Conservation (phyloP, 2,113 vertebrate genomes). For the Machaerirhynchus nigripectus region DNA sequence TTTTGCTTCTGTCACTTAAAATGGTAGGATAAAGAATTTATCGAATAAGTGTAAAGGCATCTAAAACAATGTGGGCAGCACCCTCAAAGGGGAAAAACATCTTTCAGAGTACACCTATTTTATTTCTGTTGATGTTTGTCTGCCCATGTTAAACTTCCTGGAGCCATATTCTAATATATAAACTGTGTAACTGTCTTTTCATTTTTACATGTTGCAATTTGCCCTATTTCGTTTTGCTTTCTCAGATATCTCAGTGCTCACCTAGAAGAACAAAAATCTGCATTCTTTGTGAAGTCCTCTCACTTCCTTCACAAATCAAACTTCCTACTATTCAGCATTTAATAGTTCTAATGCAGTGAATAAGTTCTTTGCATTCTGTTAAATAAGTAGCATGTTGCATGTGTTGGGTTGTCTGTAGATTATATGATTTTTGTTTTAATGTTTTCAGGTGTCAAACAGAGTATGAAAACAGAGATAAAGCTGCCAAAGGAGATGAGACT, state of each 20-base stretch:
- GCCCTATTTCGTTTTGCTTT: background rate
- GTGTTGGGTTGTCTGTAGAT: background rate
- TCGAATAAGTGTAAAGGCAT: background rate
- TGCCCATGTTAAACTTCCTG: background rate
- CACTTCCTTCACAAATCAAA: background rate
- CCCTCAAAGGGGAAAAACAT: background rate
- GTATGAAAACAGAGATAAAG: conserved; percentile 81
- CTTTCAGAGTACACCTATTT: background rate
- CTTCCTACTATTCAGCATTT: background rate
- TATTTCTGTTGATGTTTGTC: background rate
- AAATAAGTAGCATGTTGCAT: background rate
- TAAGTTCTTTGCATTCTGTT: background rate
- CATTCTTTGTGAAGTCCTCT: background rate
- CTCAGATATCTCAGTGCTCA: background rate
- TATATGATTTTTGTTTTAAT: background rate
- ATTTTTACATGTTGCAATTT: background rate
- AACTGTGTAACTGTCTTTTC: background rate
- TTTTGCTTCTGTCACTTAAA: background rate
- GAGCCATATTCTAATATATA: background rate
- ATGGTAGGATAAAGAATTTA: background rate
- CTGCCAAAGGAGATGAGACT: conserved; percentile 78
- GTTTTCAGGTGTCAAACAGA: conserved; percentile 84
- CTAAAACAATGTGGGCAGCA: background rate
- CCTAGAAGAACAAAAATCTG: background rate
- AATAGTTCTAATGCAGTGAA: background rate